Conservation (phyloP, 1,140 invertebrate genomes). For the Leptoteleia sp. region DNA sequence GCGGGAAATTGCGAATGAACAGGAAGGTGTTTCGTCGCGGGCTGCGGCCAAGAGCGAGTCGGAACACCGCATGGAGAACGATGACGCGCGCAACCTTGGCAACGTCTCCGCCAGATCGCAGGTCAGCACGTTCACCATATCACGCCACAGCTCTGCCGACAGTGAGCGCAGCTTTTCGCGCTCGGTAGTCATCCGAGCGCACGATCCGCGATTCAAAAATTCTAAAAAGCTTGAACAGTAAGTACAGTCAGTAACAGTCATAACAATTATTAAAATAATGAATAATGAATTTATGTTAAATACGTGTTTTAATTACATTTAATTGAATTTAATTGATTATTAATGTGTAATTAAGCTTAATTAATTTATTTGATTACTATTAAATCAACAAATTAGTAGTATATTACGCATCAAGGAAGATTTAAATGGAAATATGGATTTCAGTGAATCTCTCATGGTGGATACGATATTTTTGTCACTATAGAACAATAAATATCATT, state of each 20-base stretch:
- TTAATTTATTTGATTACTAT: no score
- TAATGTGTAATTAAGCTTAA: no score
- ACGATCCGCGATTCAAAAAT: conserved; percentile 72
- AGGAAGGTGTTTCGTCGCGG: conserved; percentile 45
- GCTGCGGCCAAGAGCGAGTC: conserved; percentile 44
- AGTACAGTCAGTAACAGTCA: conserved; percentile 54
- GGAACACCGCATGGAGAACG: conserved; percentile 57
- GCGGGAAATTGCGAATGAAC: conserved; percentile 72
- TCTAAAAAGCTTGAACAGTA: conserved; percentile 79
- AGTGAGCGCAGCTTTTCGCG: conserved; percentile 77
- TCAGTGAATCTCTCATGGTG: no score
- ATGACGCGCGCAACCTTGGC: conserved; percentile 66
- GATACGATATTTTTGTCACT: no score
- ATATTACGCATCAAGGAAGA: no score
- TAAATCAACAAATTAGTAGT: no score
- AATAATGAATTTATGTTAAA: no score
- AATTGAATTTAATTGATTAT: no score
- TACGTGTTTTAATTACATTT: no score
- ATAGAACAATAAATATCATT: no score
- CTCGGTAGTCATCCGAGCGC: conserved; percentile 76
- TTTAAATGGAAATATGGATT: no score
- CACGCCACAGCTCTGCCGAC: conserved; percentile 76
- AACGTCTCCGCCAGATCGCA: conserved; percentile 75
- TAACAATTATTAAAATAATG: no score
- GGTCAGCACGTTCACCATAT: conserved; percentile 76